Percentiles rank a stretch among this genome's conserved stretches.
Evolutionary conservation across 2,888 invertebrate species (phyloP).

Genomic region (Antheraea assamensis): DNA sequence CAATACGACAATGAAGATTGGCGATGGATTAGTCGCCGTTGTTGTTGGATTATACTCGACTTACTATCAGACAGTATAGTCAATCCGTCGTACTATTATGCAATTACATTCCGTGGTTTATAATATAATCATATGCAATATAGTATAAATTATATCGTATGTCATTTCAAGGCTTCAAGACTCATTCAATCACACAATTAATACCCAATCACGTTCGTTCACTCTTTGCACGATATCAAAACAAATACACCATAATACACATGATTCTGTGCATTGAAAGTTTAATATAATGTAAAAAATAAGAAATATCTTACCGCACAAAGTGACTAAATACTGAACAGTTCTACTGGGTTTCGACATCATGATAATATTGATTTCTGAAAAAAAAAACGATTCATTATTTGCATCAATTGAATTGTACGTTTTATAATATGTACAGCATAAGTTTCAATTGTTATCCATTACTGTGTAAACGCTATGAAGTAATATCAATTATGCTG

Average conservation of each 20-base stretch:
- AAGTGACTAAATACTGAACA: constrained; percentile 59
- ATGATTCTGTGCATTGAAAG: not conserved
- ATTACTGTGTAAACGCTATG: not conserved
- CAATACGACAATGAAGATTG: no score
- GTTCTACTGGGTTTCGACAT: constrained; percentile 45
- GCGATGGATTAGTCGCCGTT: no score
- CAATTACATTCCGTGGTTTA: no score
- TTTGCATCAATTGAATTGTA: not conserved
- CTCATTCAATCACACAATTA: not conserved
- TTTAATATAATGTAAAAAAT: not conserved
- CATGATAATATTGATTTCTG: constrained; percentile 19
- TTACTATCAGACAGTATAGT: no score
- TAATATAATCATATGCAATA: no score
- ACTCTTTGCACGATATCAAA: not conserved
- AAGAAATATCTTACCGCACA: constrained; percentile 54
- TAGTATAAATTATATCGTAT: no score
- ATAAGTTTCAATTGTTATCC: not conserved
- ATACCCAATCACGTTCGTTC: not conserved
- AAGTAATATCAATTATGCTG: not conserved
- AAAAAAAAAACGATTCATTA: not conserved
- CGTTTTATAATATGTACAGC: not conserved
- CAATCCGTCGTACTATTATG: no score
- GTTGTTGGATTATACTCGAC: no score
- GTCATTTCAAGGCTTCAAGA: not conserved
- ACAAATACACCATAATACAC: not conserved